phyloP scores from a whole-genome alignment of 2,888 invertebrate genomes.

The Baronia brevicornis region DNA sequence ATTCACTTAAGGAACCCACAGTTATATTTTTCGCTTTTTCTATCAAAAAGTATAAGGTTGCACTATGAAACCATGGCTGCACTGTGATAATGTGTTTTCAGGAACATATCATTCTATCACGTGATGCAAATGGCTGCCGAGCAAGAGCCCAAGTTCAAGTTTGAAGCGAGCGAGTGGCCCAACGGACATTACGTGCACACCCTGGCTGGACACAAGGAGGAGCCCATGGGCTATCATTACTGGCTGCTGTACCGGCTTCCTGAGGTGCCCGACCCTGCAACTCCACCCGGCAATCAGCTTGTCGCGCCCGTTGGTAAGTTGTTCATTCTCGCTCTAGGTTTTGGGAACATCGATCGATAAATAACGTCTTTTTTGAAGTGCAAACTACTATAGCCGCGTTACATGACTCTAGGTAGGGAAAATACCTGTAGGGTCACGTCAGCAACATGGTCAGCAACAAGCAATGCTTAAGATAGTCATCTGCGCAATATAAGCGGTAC shows the following conservation, averaged over 20 bases:
- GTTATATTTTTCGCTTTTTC: no score
- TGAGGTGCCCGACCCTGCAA: conserved; percentile 85
- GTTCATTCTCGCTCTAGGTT: neutral
- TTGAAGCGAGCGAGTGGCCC: conserved; percentile 91
- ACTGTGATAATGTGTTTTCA: conserved; percentile 35
- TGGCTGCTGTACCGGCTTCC: conserved; percentile 91
- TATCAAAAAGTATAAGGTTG: no score
- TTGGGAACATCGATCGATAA: no score
- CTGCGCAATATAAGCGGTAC: conserved; percentile 62
- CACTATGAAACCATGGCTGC: no score
- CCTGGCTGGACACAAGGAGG: conserved; percentile 85
- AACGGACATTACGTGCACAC: conserved; percentile 95
- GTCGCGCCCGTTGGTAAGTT: conserved; percentile 89
- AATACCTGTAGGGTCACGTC: no score
- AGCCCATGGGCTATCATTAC: conserved; percentile 90
- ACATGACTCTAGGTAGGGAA: no score
- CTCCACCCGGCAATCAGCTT: conserved; percentile 89
- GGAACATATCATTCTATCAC: conserved; percentile 80
- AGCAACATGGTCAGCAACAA: no score
- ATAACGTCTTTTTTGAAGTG: no score
- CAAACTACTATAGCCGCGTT: no score
- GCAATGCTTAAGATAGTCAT: no score
- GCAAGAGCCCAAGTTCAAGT: conserved; percentile 82
- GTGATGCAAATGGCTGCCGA: conserved; percentile 91
- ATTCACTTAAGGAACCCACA: no score